Evolutionary conservation across 37 sponge, comb jelly and placozoan genomes (phyloP).

Genomic region (Hexactinellida sp.): DNA sequence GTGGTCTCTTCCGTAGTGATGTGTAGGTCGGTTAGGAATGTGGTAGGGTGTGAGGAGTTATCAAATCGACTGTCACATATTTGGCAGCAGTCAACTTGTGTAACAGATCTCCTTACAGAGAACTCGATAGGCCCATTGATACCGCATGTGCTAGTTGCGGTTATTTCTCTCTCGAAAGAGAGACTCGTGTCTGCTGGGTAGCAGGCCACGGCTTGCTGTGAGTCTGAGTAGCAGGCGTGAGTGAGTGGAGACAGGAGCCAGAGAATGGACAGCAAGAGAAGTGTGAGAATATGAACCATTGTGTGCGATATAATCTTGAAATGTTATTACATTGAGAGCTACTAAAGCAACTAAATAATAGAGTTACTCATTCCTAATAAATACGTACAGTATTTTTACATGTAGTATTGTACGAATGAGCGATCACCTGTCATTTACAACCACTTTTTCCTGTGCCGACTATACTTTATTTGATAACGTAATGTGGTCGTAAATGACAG

Average conservation of each 20-base stretch:
- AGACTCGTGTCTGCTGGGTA: neutral
- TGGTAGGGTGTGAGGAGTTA: conserved; percentile 27
- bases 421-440: too few relatives aligned
- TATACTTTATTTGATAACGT: too few relatives aligned
- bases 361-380: too few relatives aligned
- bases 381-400: too few relatives aligned
- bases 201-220: neutral
- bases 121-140: neutral
- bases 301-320: too few relatives aligned
- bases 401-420: too few relatives aligned
- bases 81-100: neutral
- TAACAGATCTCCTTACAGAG: neutral
- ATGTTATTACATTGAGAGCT: neutral
- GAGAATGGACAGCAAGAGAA: neutral
- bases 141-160: neutral
- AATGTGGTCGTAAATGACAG: too few relatives aligned
- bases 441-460: too few relatives aligned
- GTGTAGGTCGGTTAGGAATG: conserved; percentile 38
- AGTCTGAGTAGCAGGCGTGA: neutral
- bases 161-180: neutral
- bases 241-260: neutral
- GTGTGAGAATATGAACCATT: neutral
- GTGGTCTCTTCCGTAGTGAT: neutral
- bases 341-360: too few relatives aligned
- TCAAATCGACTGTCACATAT: conserved; percentile 2